Evolutionary conservation across 2,888 invertebrate species (phyloP), one percentile per base, ranked within the genome.

Genomic region (Branchellion lobata): DNA sequence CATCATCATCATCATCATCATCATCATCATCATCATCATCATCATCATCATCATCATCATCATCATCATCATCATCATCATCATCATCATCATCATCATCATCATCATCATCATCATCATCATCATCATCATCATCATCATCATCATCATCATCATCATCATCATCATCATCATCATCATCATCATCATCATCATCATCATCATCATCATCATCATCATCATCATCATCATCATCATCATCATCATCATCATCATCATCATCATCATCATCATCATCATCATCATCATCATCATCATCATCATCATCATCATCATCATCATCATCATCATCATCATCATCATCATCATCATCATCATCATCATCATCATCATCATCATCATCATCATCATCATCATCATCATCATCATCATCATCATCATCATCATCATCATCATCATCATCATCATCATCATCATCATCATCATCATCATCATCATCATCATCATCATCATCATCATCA

Each of bases 101-200:
- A n/a, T 76, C 76, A 31, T 76, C 29, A 61, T 61, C 57, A 61
- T 76, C 76, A 76, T 76, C 76, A 76, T 76, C 76, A 80, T 80
- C 80, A 80, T 80, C 80, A 80, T 80, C 80, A 80, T 80, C 80
- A 80, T 80, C 80, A 80, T 80, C 80, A 80, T 80, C 80, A 80
- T 80, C 80, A 80, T 80, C 80, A 80, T 81, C 80, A 80, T 80
- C 72, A 75, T 79, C 73, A 75, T 79, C 74, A 75, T 79, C 72
- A 53, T 75, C 72, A 79, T 79, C 74, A 75, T 75, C 74, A 75
- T 75, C 75, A 75, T 75, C 75, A 75, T 75, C 75, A 75, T 75
- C 75, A 75, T 75, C 72, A 79, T 79, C 74, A 75, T 75, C 74
- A 74, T 79, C 79, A 76, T 75, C 79, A 75, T 78, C 79, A 75